Conservation (phyloP, 2,113 vertebrate species). For the Ailurus styani region DNA sequence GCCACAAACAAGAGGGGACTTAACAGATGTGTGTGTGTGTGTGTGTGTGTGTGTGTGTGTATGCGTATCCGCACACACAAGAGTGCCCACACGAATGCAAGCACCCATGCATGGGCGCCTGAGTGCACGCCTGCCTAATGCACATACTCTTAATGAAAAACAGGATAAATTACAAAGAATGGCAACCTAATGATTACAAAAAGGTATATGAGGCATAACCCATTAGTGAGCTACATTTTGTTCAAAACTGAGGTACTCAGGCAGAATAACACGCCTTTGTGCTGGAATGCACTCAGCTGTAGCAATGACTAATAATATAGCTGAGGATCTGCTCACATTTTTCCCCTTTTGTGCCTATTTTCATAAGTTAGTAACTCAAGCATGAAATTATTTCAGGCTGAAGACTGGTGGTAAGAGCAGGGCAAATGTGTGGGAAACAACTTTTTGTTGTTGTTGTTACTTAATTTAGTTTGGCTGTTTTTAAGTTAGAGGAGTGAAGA, state of each 20-base stretch:
- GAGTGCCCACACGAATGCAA: neutral
- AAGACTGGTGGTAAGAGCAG: conserved; percentile 36
- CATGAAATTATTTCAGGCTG: conserved; percentile 71
- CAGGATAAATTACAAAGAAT: conserved; percentile 38
- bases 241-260: conserved; percentile 50
- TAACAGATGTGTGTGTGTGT: neutral
- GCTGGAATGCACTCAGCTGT: conserved; percentile 56
- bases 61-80: too few species aligned
- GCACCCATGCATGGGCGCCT: neutral
- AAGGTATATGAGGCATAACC: conserved; percentile 62
- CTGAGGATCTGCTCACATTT: conserved; percentile 57
- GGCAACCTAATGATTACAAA: conserved; percentile 40
- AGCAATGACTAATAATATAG: conserved; percentile 70
- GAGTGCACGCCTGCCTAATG: neutral
- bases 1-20: neutral
- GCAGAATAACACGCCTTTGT: conserved; percentile 52
- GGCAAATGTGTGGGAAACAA: conserved; percentile 59
- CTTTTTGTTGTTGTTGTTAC: conserved; percentile 55
- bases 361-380: conserved; percentile 73
- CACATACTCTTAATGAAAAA: neutral
- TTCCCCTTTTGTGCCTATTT: conserved; percentile 63
- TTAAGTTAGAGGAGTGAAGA: conserved; percentile 12
- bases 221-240: conserved; percentile 57
- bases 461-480: conserved; percentile 59
- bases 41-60: neutral